Evolutionary conservation across 1,140 invertebrate species (phyloP), one percentile per base, ranked within the genome.

Genomic region (Achatina immaculata): DNA sequence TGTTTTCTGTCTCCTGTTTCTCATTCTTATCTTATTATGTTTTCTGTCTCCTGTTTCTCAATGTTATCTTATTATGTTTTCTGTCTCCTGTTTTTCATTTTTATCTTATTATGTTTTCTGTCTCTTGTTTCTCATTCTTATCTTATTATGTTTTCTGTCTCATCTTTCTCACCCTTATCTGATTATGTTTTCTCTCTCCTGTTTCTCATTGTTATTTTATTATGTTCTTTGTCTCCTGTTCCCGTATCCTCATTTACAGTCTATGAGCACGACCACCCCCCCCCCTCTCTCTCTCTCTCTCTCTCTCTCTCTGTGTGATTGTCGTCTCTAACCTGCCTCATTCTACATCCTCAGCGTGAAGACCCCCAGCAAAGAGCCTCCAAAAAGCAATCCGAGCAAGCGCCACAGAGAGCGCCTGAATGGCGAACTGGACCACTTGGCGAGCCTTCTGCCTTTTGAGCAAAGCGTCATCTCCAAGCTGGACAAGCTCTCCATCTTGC

Each of bases 311-410:
- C 48, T 68, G 14, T 2, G 24, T 36, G 19, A 31, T 40, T 43
- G 11, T n/a, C 43, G 40, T 14, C 71, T 31, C 71, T 2, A 55
- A 34, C 62, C 9, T n/a, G 0, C 38, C 55, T 40, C n/a, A 28
- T 43, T 24, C 40, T 45, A 51, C 0, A 31, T 42, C 31, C 58
- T 36, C 94, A 98, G 97, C 91, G 94, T 98, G 87, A 98, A 98
- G 91, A 96, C 97, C 43, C 96, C 96, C 72, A 95, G 96, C 84
- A 98, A 98, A 92, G 97, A 98, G 80, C 96, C 98, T 86, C 97
- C 97, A n/a, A 99, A 99, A 91, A 98, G 96, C 88, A 99, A 99
- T 92, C 98, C 98, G 0, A 98, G 96, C 90, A 99, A 99, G 92
- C 92, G 98, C 36, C 98, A 99, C 92, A 94, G 98, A 36, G 98